phyloP scores from a whole-genome alignment of 1,140 invertebrate species.

The Micrasema minimum region DNA sequence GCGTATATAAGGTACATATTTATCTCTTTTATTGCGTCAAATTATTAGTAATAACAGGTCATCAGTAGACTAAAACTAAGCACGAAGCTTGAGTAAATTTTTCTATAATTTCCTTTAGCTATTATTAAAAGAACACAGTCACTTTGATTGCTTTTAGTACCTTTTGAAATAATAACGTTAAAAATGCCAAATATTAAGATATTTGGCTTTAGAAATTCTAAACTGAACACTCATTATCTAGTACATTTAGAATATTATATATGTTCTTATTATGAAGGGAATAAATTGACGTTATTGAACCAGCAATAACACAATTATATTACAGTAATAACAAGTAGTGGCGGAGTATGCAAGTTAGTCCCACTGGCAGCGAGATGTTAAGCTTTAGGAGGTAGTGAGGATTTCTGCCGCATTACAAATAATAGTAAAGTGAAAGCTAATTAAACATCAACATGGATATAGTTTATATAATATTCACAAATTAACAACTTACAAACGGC shows the following conservation, averaged over 20 bases:
- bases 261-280: background rate
- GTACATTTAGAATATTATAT: too few relatives aligned
- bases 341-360: constrained; percentile 18
- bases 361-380: constrained; percentile 27
- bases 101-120: too few relatives aligned
- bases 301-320: constrained; percentile 16
- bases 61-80: too few relatives aligned
- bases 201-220: too few relatives aligned
- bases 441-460: constrained; percentile 36
- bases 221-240: background rate
- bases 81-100: too few relatives aligned
- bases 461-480: constrained; percentile 43
- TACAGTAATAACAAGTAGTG: background rate
- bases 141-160: too few relatives aligned
- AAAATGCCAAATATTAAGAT: too few relatives aligned
- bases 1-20: too few relatives aligned
- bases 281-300: background rate
- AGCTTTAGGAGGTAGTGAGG: constrained; percentile 14
- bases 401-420: constrained; percentile 53
- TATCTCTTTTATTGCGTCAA: too few relatives aligned
- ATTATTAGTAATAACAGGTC: too few relatives aligned
- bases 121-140: too few relatives aligned
- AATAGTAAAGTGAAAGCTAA: constrained; percentile 52
- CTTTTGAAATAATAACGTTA: too few relatives aligned
- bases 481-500: constrained; percentile 33